phyloP scores from a whole-genome alignment of 2,888 invertebrate species.

The Idaea straminata region DNA sequence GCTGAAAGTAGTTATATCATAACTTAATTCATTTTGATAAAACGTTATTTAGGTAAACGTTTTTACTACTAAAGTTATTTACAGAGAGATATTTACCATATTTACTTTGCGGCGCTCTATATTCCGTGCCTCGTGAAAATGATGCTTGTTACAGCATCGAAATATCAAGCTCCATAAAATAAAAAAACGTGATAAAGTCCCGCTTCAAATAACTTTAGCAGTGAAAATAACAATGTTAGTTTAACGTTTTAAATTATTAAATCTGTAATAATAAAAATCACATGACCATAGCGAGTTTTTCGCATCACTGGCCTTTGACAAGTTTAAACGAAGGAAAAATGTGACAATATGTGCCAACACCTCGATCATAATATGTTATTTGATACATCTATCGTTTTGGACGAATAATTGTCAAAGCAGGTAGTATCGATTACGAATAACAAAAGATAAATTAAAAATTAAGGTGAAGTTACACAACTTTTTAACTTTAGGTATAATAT shows the following conservation, averaged over 20 bases:
- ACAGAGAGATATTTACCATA: too few relatives aligned
- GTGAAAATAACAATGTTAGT: neutral
- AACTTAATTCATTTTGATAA: neutral
- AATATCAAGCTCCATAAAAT: too few relatives aligned
- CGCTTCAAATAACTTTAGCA: too few relatives aligned
- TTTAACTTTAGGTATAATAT: too few relatives aligned
- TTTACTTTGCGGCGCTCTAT: too few relatives aligned
- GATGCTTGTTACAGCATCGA: too few relatives aligned
- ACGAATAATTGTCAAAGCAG: conserved; percentile 25
- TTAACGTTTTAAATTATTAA: conserved; percentile 18
- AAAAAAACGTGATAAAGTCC: too few relatives aligned
- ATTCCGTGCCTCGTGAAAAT: too few relatives aligned
- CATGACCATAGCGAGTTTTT: conserved; percentile 54
- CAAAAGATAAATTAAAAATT: neutral
- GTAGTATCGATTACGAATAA: conserved; percentile 18
- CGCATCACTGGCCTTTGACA: conserved; percentile 45
- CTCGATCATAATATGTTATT: conserved; percentile 20
- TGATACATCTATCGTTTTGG: conserved; percentile 29
- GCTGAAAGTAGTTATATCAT: too few relatives aligned
- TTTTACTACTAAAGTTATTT: too few relatives aligned
- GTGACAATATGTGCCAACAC: conserved; percentile 56
- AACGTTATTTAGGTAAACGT: too few relatives aligned
- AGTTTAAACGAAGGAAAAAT: conserved; percentile 63
- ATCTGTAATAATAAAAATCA: conserved; percentile 33
- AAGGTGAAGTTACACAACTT: neutral